Evolutionary conservation across 2,888 invertebrate species (phyloP).

Genomic region (Lasioglossum calceatum): DNA sequence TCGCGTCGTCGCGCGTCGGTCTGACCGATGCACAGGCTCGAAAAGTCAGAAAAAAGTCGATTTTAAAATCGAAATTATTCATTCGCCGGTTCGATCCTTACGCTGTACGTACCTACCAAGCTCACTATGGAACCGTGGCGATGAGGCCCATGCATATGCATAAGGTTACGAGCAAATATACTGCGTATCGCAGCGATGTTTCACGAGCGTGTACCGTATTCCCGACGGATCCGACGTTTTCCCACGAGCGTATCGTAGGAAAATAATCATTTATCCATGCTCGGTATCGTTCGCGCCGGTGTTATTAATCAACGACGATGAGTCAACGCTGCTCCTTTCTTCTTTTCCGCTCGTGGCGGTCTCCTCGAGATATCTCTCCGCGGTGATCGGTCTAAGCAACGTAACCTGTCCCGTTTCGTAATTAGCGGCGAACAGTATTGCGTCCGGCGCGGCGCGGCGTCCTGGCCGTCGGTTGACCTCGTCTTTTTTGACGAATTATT

Average conservation of each 20-base stretch:
- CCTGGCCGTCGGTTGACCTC: constrained; percentile 13
- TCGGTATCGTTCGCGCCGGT: constrained; percentile 5
- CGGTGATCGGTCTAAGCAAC: not conserved
- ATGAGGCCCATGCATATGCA: constrained; percentile 9
- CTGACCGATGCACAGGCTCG: not conserved
- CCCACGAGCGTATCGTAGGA: constrained; percentile 31
- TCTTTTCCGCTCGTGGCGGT: not conserved
- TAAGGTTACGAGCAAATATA: not conserved
- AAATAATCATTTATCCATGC: constrained; percentile 19
- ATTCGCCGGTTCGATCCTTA: not conserved
- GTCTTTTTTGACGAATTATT: constrained; percentile 61
- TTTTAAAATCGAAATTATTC: no score
- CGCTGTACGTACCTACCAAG: not conserved
- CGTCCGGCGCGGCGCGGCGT: not conserved
- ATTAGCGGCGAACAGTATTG: not conserved
- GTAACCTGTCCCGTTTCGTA: constrained; percentile 29
- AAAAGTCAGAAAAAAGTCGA: no score
- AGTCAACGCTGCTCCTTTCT: constrained; percentile 39
- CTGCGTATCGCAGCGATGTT: not conserved
- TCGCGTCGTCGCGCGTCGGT: not conserved
- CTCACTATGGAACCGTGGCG: not conserved
- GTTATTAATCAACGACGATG: constrained; percentile 46
- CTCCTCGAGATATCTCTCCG: not conserved
- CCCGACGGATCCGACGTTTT: constrained; percentile 14
- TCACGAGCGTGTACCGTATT: constrained; percentile 8